Evolutionary conservation across 2,797 vertebrate genomes (phyloP), one percentile per base, ranked within the genome.

Genomic region (Gymnodraco acuticeps): DNA sequence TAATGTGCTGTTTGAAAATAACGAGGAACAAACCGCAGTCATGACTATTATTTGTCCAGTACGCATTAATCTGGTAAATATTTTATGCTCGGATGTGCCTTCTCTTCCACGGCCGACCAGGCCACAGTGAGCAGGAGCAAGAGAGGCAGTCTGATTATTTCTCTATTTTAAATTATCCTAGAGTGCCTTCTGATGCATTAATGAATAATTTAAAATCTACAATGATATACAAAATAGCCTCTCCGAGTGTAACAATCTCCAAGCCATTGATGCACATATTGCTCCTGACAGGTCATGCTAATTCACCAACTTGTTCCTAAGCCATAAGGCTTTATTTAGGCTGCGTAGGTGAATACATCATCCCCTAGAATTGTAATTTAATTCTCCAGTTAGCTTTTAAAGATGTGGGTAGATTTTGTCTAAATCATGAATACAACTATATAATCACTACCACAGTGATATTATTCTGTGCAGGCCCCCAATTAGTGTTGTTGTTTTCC

Each of bases 21-120:
- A 89, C 77, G 64, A 89, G 81, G 78, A 78, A 70, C 72, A 80
- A 86, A 84, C 45, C 50, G 68, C 71, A 86, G 47, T 66, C 27
- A 27, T 71, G 75, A 70, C 71, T 79, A 75, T 79, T 74, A 75
- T 83, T 80, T 71, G 64, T 80, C 55, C 15, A 51, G 20, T 75
- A 41, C 33, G 12, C 45, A 27, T 48, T 76, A 77, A 86, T 79
- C 56, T 31, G 66, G 50, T 55, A 46, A 85, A 77, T 78, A 73
- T 81, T 78, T 72, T 47, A 74, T 52, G 20, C 72, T 73, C 45
- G 17, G 19, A 45, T 72, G 64, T 60, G 59, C 52, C 2, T 14
- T 78, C 17, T 31, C 47, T 17, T 66, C 31, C 56, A 41, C 6
- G 8, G 20, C 14, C 23, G 43, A 56, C 17, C 0, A 68, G 60